Evolutionary conservation across 2,888 invertebrate species (phyloP), one percentile per base, ranked within the genome.

Genomic region (Cylloceria caligata): DNA sequence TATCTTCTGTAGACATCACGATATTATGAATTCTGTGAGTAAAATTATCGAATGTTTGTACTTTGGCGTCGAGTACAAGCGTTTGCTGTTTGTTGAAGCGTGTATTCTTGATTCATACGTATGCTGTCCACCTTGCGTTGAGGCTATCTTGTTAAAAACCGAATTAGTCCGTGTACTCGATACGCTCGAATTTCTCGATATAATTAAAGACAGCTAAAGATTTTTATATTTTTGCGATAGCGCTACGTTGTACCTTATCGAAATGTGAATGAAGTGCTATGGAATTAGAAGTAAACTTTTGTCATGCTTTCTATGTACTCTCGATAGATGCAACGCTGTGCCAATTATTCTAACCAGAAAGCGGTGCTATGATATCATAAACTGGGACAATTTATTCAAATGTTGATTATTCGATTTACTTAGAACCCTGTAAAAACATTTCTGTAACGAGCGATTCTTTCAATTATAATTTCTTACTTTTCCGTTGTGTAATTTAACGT

Each of bases 31-130:
- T 78, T 84, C 69, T 62, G 84, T 86, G 79, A 85, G 86, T 85
- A 80, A 27, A 55, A 30, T 55, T 30, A 34, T 47, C 39, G 36
- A 52, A n/a, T 67, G 24, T 62, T 47, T 42, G 19, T 60, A 13
- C 71, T 68, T 60, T 30, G 11, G n/a, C 39, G 49, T 78, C 34
- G 21, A 16, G 27, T 62, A 16, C 49, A 55, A 24, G 16, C 19
- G 34, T 79, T 47, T 7, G 57, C 55, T 21, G 74, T 71, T 77
- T 71, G 65, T 49, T 76, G 62, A 73, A 60, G 68, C 67, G 68
- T 83, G 81, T 73, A 83, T 68, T 83, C 77, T 73, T 83, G 68
- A 85, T 76, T 86, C 80, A 80, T 74, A 81, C 83, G 88, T 86
- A 84, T 85, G 83, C 84, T 73, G 76, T 77, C 65, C 72, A 39